phyloP scores from a whole-genome alignment of 1,140 invertebrate genomes.

The Rhagoletis pomonella region DNA sequence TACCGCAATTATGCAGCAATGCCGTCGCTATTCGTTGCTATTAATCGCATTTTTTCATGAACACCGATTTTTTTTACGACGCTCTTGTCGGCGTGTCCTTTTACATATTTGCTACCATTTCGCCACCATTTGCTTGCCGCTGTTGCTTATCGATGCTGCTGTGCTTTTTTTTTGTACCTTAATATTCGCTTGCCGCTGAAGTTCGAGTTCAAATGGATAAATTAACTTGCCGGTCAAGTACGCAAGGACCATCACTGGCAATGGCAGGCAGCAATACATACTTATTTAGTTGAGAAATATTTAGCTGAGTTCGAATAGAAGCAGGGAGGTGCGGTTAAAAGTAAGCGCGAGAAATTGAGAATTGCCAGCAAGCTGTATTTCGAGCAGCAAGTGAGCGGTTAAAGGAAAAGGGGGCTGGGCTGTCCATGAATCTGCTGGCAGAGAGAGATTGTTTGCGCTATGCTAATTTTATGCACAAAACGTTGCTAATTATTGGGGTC shows the following conservation, averaged over 20 bases:
- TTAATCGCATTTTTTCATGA: too few species aligned
- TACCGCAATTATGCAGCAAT: conserved; percentile 15
- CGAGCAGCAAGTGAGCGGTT: too few species aligned
- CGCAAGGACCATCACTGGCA: background rate
- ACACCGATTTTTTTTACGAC: background rate
- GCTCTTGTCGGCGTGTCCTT: background rate
- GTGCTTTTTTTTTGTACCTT: background rate
- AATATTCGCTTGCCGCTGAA: conserved; percentile 5
- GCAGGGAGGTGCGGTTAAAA: background rate
- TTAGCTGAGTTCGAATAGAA: background rate
- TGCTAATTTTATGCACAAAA: conserved; percentile 49
- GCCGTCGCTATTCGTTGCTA: background rate
- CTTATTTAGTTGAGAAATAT: background rate
- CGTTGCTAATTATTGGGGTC: conserved; percentile 37
- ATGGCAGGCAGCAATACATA: background rate
- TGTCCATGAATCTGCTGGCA: background rate
- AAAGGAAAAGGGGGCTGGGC: too few species aligned
- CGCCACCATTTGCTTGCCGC: background rate
- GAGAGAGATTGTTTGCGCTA: background rate
- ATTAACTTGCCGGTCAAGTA: conserved; percentile 43
- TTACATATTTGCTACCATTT: background rate
- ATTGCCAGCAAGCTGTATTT: too few species aligned
- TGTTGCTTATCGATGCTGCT: background rate
- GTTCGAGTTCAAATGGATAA: conserved; percentile 39
- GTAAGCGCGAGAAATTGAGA: background rate